These are phyloP conservation scores for Cephus pygmeus DNA, from an alignment of 2,888 invertebrate genomes.

Conservation along the genomic window DNA sequence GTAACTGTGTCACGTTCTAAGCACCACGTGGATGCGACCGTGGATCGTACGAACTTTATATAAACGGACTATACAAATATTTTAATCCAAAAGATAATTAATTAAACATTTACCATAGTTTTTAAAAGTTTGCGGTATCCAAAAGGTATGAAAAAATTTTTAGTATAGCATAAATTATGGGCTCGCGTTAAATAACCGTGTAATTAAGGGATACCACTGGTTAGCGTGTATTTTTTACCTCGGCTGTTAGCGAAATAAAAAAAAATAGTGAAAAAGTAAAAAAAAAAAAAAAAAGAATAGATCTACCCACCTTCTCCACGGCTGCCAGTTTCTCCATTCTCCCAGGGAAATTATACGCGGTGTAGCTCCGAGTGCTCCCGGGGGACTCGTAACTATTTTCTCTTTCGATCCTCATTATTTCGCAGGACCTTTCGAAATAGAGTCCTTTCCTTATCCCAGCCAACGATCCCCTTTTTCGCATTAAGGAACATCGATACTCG, in stretches of 20 bases:
- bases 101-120: background rate
- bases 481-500: background rate
- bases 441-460: background rate
- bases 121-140: too few species aligned
- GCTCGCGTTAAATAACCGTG: background rate
- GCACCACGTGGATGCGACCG: background rate
- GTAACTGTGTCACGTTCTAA: background rate
- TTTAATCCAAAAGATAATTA: background rate
- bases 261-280: background rate
- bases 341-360: background rate
- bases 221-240: background rate
- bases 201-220: background rate
- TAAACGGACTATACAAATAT: background rate
- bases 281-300: background rate
- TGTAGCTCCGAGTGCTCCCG: background rate
- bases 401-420: background rate
- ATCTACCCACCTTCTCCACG: background rate
- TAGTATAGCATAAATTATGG: too few species aligned
- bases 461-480: background rate
- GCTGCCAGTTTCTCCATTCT: background rate
- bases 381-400: background rate
- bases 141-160: too few species aligned
- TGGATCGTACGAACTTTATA: background rate
- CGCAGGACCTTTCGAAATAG: background rate
- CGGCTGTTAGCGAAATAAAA: background rate